These are phyloP conservation scores for Montipora cactus DNA, from an alignment of 64 coral and sea anemone species.

Conservation along the genomic window DNA sequence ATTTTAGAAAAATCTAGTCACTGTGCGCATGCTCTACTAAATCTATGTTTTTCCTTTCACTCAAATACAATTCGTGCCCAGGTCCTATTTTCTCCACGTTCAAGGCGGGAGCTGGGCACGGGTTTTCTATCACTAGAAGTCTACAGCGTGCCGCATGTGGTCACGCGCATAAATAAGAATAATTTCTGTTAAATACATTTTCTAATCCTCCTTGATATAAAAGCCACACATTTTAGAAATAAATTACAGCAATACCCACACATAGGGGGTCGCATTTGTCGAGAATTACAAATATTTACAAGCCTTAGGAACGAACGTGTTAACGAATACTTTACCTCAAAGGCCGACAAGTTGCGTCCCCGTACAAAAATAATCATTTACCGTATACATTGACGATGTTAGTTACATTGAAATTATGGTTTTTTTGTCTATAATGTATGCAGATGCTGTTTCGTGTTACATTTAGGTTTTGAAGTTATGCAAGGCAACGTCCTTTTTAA, in stretches of 20 bases:
- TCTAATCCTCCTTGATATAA: constrained; percentile 41
- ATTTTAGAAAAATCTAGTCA: background rate
- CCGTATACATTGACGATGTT: background rate
- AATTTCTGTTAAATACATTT: constrained; percentile 59
- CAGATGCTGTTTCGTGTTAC: background rate
- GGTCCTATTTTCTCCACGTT: background rate
- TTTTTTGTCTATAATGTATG: background rate
- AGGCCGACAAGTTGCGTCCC: background rate
- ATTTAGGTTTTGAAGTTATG: background rate
- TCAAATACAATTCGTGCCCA: background rate
- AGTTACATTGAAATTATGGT: background rate
- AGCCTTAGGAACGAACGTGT: background rate
- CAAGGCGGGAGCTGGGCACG: background rate
- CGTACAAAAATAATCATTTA: constrained; percentile 13
- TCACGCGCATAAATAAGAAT: constrained; percentile 50
- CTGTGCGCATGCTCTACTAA: constrained; percentile 6
- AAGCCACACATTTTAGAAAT: constrained; percentile 38
- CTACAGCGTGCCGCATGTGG: background rate
- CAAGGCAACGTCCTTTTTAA: background rate
- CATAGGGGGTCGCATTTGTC: background rate
- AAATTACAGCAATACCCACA: constrained; percentile 5
- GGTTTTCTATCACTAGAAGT: background rate
- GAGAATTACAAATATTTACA: constrained; percentile 21
- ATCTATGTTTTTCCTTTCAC: background rate
- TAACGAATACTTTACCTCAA: background rate